Evolutionary conservation across 2,113 vertebrate species (phyloP), one percentile per base, ranked within the genome.

Genomic region (Lota lota): DNA sequence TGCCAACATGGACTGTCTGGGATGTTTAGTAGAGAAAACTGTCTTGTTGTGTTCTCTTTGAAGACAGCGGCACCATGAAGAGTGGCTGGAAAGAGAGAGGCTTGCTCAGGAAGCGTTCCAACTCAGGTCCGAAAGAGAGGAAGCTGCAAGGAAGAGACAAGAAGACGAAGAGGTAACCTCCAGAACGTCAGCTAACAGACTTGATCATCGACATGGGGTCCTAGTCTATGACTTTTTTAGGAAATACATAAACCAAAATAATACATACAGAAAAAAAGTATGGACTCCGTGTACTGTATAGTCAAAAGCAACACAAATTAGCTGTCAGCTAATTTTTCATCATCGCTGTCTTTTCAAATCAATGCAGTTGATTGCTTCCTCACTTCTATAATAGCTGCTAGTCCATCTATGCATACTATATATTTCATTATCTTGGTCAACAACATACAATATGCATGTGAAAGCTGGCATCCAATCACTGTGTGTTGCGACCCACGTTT

Each of bases 51-150:
- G 17, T 70, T 19, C 70, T 68, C 68, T 14, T 10, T 47, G 40
- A 47, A 98, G 97, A 74, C 92, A 94, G 85, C 92, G 75, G 62
- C 83, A 94, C 2, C 96, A 99, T 61, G 89, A 92, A 58, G 91
- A 94, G 71, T 99, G 97, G 97, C 66, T 99, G 78, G 91, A 93
- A 76, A 93, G 93, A 83, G 97, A 99, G 80, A 87, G 90, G 72
- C 88, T 91, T 22, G 95, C 96, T 19, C 97, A 98, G 86, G 94
- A 96, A 82, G 95, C 95, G 69, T 99, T 98, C 81, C 88, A 81
- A 63, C 78, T 94, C 70, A 93, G 76, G 72, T 91, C 81, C 61
- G 95, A 96, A 85, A 94, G 88, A 74, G 95, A 98, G 79, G 97
- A 95, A 20, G 90, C 93, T 36, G 93, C 88, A 54, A 91, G 80